Evolutionary conservation across 2,797 vertebrate species (phyloP).

Genomic region (Crocodylus rhombifer): DNA sequence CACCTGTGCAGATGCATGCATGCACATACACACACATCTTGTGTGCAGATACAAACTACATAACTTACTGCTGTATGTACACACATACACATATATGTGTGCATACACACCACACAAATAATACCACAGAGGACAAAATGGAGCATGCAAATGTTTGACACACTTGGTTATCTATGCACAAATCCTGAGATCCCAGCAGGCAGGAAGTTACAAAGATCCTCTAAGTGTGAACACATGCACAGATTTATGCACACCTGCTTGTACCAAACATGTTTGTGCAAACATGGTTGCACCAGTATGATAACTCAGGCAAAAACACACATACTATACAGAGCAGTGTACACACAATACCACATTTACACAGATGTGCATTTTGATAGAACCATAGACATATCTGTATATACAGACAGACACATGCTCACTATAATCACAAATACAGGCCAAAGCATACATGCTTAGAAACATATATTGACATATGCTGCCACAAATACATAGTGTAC

Average conservation of each 20-base stretch:
- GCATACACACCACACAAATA: neutral
- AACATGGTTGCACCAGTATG: neutral
- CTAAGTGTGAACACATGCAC: neutral
- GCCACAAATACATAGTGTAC: too few relatives aligned
- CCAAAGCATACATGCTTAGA: too few relatives aligned
- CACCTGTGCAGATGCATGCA: rapidly evolving
- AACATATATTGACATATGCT: too few relatives aligned
- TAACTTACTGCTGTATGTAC: too few relatives aligned
- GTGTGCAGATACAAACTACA: neutral
- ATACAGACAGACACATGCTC: neutral
- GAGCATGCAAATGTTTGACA: neutral
- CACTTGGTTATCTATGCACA: neutral
- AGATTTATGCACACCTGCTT: neutral
- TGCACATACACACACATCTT: too few relatives aligned
- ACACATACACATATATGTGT: neutral
- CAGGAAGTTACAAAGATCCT: neutral
- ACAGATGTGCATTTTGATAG: neutral
- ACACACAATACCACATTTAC: neutral
- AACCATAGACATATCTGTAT: neutral
- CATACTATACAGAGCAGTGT: neutral
- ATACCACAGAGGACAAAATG: neutral
- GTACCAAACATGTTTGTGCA: neutral
- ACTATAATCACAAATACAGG: too few relatives aligned
- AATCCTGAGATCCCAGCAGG: neutral
- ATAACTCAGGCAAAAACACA: neutral